Base-by-base conservation (phyloP, 2,888 invertebrate genomes). In the Clistopyga incitator region DNA sequence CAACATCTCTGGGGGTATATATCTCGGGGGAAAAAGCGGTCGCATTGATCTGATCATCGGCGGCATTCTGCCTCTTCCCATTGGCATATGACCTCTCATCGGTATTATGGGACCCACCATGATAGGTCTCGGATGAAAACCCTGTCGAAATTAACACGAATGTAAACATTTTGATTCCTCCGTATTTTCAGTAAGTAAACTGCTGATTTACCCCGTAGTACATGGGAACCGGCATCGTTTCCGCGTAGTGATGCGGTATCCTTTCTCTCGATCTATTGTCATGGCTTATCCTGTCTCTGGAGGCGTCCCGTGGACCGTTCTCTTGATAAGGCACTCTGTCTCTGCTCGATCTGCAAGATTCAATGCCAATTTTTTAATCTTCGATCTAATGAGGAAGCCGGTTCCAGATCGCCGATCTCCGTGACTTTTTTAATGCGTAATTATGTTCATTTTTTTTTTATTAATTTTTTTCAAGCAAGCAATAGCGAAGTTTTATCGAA, bases 71-170 rank as follows among this genome's bases (percentile, higher is more conserved):
- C 88, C 85, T 56, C 86, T 84, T 4, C 86, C 59, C 34, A 84
- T 61, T 10, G 87, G 85, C 59, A 89, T 74, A n/a, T 85, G 90
- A 10, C 86, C 86, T 38, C 88, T 86, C 25, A 89, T 82, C 23
- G 86, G 87, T 47, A 90, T 82, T 80, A 89, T 85, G 2, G 87
- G 89, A 18, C 87, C 82, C 50, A 89, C 81, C 85, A 90, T 87
- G n/a, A 90, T 87, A 3, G 90, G 90, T 65, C 90, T 86, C 3
- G 87, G 87, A 25, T 86, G 86, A 47, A 88, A 88, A 74, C 81
- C 82, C 87, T 88, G 61, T 6, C 23, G 18, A 38, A 64, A 64
- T 64, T 18, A 11, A 38, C 38, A 20, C 11, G 3, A 67, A 47
- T 23, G 13, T 47, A 23, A 54, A 42, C 11, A 45, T 13, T 56